Evolutionary conservation across 2,797 vertebrate genomes (phyloP).

Genomic region (Lacerta viridis): DNA sequence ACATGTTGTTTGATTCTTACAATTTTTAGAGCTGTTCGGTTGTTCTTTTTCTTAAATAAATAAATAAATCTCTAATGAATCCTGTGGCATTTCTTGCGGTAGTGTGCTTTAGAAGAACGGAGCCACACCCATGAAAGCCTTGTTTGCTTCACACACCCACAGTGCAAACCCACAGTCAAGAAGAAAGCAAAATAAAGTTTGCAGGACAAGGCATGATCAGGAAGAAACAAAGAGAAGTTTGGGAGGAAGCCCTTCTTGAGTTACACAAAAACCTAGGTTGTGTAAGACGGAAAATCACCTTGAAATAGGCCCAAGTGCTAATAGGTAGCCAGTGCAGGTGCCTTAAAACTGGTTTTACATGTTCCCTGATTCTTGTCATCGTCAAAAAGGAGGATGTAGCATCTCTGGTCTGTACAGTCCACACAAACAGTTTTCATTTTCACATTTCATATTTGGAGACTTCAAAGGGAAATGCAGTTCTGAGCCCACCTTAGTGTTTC

Average conservation of each 20-base stretch:
- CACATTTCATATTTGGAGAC: not conserved
- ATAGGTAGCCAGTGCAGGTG: not conserved
- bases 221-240: not conserved
- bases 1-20: not conserved
- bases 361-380: not conserved
- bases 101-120: not conserved
- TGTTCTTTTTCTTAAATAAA: not conserved
- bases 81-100: not conserved
- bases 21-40: not conserved
- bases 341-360: not conserved
- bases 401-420: not conserved
- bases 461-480: not conserved
- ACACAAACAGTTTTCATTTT: not conserved
- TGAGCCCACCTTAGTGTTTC: not conserved
- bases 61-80: too few relatives aligned
- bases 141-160: not conserved
- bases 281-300: not conserved
- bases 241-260: not conserved
- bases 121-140: not conserved
- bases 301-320: not conserved
- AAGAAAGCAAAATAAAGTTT: too few relatives aligned
- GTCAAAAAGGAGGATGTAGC: not conserved
- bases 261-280: too few relatives aligned
- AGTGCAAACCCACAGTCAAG: not conserved
- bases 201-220: not conserved